phyloP scores from a whole-genome alignment of 2,797 vertebrate genomes.

The Chrysocyon brachyurus region DNA sequence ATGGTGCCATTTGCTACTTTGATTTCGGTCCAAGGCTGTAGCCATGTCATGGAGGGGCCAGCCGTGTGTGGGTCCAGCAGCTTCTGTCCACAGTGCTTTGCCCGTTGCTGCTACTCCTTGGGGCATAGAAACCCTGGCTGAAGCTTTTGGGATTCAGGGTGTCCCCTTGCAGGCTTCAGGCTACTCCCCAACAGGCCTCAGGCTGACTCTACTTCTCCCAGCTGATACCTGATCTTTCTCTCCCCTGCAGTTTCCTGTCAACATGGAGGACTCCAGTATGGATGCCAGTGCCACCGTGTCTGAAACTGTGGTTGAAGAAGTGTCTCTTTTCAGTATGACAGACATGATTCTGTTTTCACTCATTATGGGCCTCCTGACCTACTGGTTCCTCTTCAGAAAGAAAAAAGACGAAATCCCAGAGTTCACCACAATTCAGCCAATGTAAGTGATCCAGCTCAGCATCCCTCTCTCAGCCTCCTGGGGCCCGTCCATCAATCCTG shows the following conservation, averaged over 20 bases:
- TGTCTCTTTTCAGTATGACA: constrained; percentile 92
- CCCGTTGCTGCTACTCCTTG: not conserved
- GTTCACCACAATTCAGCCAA: constrained; percentile 92
- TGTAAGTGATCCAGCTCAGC: constrained; percentile 83
- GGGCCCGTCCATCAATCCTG: accelerated
- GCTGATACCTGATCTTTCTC: not conserved
- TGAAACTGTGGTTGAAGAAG: constrained; percentile 81
- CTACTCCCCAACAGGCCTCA: not conserved
- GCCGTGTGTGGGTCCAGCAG: not conserved
- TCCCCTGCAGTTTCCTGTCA: constrained; percentile 38
- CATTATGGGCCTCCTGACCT: constrained; percentile 92
- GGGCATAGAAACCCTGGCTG: not conserved
- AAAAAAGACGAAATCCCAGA: constrained; percentile 95
- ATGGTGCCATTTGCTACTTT: accelerated
- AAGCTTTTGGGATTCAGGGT: not conserved
- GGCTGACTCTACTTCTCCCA: not conserved
- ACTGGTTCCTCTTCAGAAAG: constrained; percentile 97
- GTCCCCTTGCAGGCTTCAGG: not conserved
- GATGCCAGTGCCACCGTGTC: constrained; percentile 79
- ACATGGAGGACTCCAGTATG: constrained; percentile 88
- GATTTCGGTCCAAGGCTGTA: not conserved
- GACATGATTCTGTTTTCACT: constrained; percentile 95
- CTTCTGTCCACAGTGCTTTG: not conserved
- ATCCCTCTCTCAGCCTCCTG: accelerated
- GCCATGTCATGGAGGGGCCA: not conserved